Evolutionary conservation across 92 coral and sea anemone genomes (phyloP).

Genomic region (Siderastrea siderea): DNA sequence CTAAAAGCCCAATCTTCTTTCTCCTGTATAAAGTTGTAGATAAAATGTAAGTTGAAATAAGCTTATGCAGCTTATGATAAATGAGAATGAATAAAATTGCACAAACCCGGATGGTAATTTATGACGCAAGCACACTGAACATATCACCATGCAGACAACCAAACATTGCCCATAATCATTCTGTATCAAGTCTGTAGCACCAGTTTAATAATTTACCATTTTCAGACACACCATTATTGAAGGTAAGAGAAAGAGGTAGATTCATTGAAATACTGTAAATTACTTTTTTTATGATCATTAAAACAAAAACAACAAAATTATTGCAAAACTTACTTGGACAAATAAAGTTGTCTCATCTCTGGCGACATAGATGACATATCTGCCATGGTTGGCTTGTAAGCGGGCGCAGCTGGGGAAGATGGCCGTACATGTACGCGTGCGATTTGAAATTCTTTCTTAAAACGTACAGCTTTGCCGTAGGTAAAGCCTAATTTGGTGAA

Average conservation of each 20-base stretch:
- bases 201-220: too few relatives aligned
- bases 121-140: too few relatives aligned
- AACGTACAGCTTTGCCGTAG: conserved; percentile 50
- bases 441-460: conserved; percentile 34
- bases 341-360: conserved; percentile 54
- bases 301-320: conserved; percentile 31
- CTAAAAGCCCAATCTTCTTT: conserved; percentile 56
- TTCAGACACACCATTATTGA: conserved; percentile 6
- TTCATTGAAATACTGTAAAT: neutral
- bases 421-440: neutral
- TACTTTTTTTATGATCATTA: conserved; percentile 16
- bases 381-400: conserved; percentile 43
- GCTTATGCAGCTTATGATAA: too few relatives aligned
- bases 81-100: too few relatives aligned
- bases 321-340: conserved; percentile 54
- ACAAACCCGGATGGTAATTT: too few relatives aligned
- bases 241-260: conserved; percentile 43
- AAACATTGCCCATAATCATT: too few relatives aligned
- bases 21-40: conserved; percentile 45
- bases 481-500: conserved; percentile 43
- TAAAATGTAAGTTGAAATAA: conserved; percentile 20
- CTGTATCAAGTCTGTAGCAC: too few relatives aligned
- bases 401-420: conserved; percentile 12
- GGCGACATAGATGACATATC: conserved; percentile 37
- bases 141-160: too few relatives aligned